Evolutionary conservation across 2,888 invertebrate species (phyloP).

Genomic region (Apotomis betuletana): DNA sequence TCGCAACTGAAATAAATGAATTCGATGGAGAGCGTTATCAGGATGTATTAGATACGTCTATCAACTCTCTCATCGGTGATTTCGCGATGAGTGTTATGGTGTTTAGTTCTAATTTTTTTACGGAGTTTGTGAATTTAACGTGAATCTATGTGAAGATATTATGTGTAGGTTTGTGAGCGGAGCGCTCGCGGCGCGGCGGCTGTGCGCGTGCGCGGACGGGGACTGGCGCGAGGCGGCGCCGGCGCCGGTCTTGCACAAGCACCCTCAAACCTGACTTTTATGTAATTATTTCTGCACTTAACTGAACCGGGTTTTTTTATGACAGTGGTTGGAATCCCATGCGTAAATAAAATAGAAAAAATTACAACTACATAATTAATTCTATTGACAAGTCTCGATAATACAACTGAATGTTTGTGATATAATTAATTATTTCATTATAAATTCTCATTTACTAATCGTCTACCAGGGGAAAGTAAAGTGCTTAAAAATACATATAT

Average conservation of each 20-base stretch:
- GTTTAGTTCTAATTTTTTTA: background rate
- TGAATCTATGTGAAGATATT: background rate
- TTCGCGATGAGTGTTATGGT: background rate
- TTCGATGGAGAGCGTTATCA: slow-evolving; percentile 56
- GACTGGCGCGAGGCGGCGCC: slow-evolving; percentile 42
- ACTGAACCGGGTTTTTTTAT: slow-evolving; percentile 54
- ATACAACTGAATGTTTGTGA: too few species aligned
- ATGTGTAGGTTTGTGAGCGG: background rate
- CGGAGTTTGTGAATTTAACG: background rate
- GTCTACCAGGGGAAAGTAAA: too few species aligned
- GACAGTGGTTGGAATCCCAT: slow-evolving; percentile 47
- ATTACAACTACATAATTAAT: too few species aligned
- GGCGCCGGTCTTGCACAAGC: slow-evolving; percentile 55
- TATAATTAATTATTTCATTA: too few species aligned
- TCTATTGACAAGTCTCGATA: too few species aligned
- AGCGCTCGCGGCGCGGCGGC: slow-evolving; percentile 43
- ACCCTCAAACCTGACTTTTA: slow-evolving; percentile 68
- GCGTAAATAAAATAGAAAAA: background rate
- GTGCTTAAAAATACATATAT: too few species aligned
- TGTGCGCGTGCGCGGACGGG: slow-evolving; percentile 49
- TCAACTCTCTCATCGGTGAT: slow-evolving; percentile 45
- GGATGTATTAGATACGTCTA: slow-evolving; percentile 52
- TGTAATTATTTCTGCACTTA: slow-evolving; percentile 66
- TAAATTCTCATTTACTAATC: too few species aligned
- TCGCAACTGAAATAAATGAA: slow-evolving; percentile 37